Conservation (phyloP, 92 coral and sea anemone genomes). For the Phenganax subtilis region DNA sequence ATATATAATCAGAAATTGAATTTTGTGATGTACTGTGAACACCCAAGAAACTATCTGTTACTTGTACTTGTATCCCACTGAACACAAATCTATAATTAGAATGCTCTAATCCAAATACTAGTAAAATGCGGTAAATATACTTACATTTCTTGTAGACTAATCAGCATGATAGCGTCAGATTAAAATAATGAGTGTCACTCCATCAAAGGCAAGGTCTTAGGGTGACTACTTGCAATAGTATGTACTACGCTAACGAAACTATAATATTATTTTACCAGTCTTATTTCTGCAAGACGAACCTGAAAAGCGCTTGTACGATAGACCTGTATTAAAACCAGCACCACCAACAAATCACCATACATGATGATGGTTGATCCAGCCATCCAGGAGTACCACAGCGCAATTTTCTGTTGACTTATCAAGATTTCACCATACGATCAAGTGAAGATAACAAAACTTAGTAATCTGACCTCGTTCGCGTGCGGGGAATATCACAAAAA, state of each 20-base stretch:
- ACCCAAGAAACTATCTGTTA: neutral
- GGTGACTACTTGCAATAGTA: too few species aligned
- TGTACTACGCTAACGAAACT: too few species aligned
- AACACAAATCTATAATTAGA: too few species aligned
- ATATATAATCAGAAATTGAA: neutral
- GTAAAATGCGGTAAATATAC: too few species aligned
- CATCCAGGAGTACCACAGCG: neutral
- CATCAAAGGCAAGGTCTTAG: too few species aligned
- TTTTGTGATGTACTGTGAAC: too few species aligned
- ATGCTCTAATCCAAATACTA: too few species aligned
- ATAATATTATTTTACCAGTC: too few species aligned
- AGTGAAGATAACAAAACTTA: neutral
- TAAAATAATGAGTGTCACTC: too few species aligned
- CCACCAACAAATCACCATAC: neutral
- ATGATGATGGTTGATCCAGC: neutral
- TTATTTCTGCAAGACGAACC: too few species aligned
- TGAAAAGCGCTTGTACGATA: neutral
- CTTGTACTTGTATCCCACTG: neutral
- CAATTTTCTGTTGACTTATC: neutral
- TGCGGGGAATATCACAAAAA: neutral
- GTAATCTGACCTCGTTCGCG: constrained; percentile 24
- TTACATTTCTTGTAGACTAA: too few species aligned
- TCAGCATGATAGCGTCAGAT: too few species aligned
- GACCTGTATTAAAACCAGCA: neutral
- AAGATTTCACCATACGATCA: neutral